These are phyloP conservation scores for Micrasema minimum DNA, from an alignment of 1,140 invertebrate species.

Conservation along the genomic window DNA sequence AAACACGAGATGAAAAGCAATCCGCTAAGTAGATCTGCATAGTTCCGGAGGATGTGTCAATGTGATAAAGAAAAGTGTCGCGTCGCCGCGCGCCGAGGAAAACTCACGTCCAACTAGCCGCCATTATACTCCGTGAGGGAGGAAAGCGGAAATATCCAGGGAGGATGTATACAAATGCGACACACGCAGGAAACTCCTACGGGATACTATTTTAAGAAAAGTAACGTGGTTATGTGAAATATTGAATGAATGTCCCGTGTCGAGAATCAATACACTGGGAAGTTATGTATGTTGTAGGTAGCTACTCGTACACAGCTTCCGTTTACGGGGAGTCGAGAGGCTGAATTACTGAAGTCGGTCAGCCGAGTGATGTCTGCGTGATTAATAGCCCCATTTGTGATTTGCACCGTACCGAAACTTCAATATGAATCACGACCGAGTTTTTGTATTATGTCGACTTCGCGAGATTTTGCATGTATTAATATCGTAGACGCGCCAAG, in stretches of 20 bases:
- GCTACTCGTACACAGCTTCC: background rate
- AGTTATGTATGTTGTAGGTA: background rate
- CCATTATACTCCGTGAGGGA: conserved; percentile 4
- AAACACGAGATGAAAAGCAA: conserved; percentile 21
- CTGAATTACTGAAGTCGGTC: conserved; percentile 8
- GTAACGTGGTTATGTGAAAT: too few species aligned
- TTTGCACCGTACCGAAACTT: conserved; percentile 25
- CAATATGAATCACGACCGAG: conserved; percentile 11
- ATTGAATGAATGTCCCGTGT: too few species aligned
- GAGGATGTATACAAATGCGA: conserved; percentile 1
- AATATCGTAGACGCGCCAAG: conserved; percentile 19
- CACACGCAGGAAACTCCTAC: background rate
- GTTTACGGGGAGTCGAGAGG: background rate
- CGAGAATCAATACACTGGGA: too few species aligned
- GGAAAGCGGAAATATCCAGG: conserved; percentile 10
- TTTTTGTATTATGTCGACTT: conserved; percentile 11
- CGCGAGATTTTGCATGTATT: conserved; percentile 15
- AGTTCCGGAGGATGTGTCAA: background rate
- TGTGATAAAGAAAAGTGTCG: too few species aligned
- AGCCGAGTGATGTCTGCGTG: conserved; percentile 13
- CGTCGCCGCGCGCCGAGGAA: conserved; percentile 1
- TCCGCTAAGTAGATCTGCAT: background rate
- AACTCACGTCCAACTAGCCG: conserved; percentile 9
- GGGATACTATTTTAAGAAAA: background rate
- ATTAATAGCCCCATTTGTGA: conserved; percentile 31